Evolutionary conservation across 2,113 vertebrate species (phyloP).

Genomic region (Pelvicachromis taeniatus): DNA sequence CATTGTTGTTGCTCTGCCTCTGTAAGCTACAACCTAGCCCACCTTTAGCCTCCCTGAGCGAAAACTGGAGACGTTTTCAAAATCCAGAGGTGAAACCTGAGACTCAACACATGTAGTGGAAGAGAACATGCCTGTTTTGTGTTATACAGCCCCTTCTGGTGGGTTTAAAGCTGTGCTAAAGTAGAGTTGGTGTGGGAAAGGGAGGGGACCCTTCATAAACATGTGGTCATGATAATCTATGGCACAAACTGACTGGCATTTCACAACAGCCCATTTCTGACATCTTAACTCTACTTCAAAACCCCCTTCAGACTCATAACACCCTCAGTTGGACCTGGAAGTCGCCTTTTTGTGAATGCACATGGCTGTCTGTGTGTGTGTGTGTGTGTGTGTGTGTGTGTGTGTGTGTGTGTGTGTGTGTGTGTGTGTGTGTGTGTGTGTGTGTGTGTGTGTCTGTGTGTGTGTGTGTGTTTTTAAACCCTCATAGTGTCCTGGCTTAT

Average conservation of each 20-base stretch:
- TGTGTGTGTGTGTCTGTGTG: background rate
- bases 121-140: background rate
- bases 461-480: background rate
- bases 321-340: background rate
- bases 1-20: background rate
- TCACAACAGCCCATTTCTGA: background rate
- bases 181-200: background rate
- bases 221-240: background rate
- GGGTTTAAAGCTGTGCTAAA: background rate
- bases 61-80: background rate
- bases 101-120: background rate
- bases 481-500: no score
- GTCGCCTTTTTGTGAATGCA: background rate
- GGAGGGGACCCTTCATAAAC: background rate
- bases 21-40: background rate
- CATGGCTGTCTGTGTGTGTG: background rate
- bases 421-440: background rate
- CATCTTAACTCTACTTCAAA: background rate
- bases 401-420: background rate
- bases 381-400: background rate
- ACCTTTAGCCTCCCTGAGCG: background rate
- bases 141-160: conserved; percentile 25
- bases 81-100: background rate
- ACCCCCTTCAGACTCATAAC: background rate
- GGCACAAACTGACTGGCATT: background rate